Conservation (phyloP, 2,113 vertebrate genomes). For the Forbesichthys papilliferus region DNA sequence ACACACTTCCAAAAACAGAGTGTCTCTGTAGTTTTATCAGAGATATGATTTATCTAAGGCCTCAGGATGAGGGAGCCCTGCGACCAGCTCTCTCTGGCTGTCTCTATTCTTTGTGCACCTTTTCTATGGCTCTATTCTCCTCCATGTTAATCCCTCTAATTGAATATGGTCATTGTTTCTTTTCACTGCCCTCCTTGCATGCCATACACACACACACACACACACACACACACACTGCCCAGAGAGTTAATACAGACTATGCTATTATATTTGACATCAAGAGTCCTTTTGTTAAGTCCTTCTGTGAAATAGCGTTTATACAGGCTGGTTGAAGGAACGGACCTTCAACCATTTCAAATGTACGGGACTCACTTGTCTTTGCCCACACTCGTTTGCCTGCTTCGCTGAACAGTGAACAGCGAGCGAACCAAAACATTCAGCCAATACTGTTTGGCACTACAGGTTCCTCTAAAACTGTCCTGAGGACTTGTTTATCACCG, state of each 20-base stretch:
- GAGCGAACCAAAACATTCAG: too few relatives aligned
- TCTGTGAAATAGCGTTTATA: too few relatives aligned
- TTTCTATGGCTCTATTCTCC: slow-evolving; percentile 27
- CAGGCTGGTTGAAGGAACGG: too few relatives aligned
- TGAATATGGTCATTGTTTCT: slow-evolving; percentile 34
- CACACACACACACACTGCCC: background rate
- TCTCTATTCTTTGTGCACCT: slow-evolving; percentile 38
- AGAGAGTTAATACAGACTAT: background rate
- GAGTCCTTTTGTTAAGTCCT: background rate
- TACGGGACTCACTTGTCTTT: too few relatives aligned
- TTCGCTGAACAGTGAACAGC: too few relatives aligned
- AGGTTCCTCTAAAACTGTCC: too few relatives aligned
- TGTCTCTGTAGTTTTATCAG: slow-evolving; percentile 56
- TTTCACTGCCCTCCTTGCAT: background rate
- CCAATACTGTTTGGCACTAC: too few relatives aligned
- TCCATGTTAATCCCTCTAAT: slow-evolving; percentile 42
- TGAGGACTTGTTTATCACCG: too few relatives aligned
- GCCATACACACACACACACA: background rate
- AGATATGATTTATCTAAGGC: slow-evolving; percentile 56
- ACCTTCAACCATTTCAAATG: too few relatives aligned
- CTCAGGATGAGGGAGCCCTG: slow-evolving; percentile 32
- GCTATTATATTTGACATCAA: background rate
- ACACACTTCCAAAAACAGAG: slow-evolving; percentile 24
- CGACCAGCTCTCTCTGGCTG: slow-evolving; percentile 15
- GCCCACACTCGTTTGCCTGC: too few relatives aligned